Conservation (phyloP, 2,113 vertebrate genomes). For the Melanostigma gelatinosum region DNA sequence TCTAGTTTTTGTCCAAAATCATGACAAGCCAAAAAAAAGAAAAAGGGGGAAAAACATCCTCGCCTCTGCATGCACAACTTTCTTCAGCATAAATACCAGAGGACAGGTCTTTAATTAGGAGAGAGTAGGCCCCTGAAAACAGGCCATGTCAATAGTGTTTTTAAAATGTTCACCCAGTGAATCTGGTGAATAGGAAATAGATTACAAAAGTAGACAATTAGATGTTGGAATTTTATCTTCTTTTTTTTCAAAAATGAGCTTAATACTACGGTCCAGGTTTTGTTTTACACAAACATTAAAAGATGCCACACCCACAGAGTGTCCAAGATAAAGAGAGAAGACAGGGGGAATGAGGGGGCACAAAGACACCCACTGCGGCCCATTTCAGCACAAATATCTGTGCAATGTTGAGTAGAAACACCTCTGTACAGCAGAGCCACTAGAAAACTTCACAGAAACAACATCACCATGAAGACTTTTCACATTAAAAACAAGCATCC, state of each 20-base stretch:
- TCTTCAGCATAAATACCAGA: slow-evolving; percentile 20
- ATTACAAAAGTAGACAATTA: slow-evolving; percentile 74
- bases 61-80: background rate
- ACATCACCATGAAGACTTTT: slow-evolving; percentile 72
- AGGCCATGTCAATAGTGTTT: slow-evolving; percentile 44
- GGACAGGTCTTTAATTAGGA: slow-evolving; percentile 23
- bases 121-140: slow-evolving; percentile 58
- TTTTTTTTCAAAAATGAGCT: slow-evolving; percentile 32
- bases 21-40: background rate
- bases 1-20: slow-evolving; percentile 42
- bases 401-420: slow-evolving; percentile 69
- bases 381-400: slow-evolving; percentile 51
- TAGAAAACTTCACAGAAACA: slow-evolving; percentile 76
- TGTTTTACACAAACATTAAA: slow-evolving; percentile 71
- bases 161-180: slow-evolving; percentile 62
- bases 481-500: slow-evolving; percentile 74
- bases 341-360: slow-evolving; percentile 5
- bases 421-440: slow-evolving; percentile 73
- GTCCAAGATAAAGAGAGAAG: slow-evolving; percentile 48
- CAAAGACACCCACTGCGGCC: slow-evolving; percentile 33
- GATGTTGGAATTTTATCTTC: slow-evolving; percentile 32
- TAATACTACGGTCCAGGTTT: slow-evolving; percentile 46
- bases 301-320: slow-evolving; percentile 68
- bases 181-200: slow-evolving; percentile 57
- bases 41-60: background rate